Base-by-base conservation (phyloP, 2,888 invertebrate species). In the Lepidocyrtoides sp. region DNA sequence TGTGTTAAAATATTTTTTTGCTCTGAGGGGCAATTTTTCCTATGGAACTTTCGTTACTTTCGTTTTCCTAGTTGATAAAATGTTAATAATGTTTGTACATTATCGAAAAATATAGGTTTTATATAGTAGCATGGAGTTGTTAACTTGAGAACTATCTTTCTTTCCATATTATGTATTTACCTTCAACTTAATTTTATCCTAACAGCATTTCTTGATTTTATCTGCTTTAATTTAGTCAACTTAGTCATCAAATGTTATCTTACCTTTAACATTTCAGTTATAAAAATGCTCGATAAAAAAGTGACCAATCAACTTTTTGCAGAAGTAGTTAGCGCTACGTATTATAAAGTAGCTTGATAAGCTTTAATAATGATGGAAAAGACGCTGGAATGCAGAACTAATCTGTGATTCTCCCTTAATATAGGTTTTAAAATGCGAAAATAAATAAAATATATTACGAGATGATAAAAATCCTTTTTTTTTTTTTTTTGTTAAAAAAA, bases 371-470 rank as follows among this genome's bases (percentile, higher is more conserved):
- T 36, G 8, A 14, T 0, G 26, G 17, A 44, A 77, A 77, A 77
- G 77, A 77, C 77, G 26, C 14, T 17, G 26, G 72, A 72, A 17
- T 66, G 12, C 20, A 20, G 26, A 51, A 77, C 26, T 51, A 77
- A 77, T 36, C 77, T 77, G 77, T 77, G 77, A 77, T 77, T 77
- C 29, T 48, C 48, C 23, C 36, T 51, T 77, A 77, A 29, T n/a
- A 23, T 26, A 77, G 29, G 14, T 32, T 17, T 66, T 29, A 36
- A 36, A 5, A 8, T 48, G 26, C 29, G 63, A 77, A 36, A 36
- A 36, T 36, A 36, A 36, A 36, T 36, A 36, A 36, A 36, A n/a
- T n/a, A n/a, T n/a, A n/a, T n/a, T n/a, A n/a, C n/a, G n/a, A n/a
- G n/a, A n/a, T n/a, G n/a, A n/a, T n/a, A n/a, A n/a, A n/a, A n/a